Evolutionary conservation across 2,888 invertebrate species (phyloP).

Genomic region (Lasioglossum zephyrum): DNA sequence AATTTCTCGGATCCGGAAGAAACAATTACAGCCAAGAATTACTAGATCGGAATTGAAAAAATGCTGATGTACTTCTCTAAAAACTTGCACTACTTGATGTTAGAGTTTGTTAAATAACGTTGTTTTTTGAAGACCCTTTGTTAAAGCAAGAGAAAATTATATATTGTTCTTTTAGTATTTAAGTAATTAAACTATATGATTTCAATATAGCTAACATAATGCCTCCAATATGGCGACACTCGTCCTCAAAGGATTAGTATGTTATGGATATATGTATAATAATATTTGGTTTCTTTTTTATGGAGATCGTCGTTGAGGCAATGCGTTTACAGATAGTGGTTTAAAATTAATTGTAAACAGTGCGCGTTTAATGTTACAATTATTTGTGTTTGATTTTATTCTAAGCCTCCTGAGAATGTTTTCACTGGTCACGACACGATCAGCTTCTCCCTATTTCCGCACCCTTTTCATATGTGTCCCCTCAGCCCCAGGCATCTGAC

Average conservation of each 20-base stretch:
- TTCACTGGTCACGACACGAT: slow-evolving; percentile 56
- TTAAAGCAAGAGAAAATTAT: too few species aligned
- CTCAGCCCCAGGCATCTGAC: slow-evolving; percentile 56
- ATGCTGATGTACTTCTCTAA: too few species aligned
- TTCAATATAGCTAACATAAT: too few species aligned
- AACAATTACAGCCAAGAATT: too few species aligned
- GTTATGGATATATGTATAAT: not conserved
- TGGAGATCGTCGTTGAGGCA: not conserved
- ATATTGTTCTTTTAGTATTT: too few species aligned
- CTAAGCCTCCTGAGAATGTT: slow-evolving; percentile 68
- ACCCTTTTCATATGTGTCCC: slow-evolving; percentile 70
- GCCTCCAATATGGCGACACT: too few species aligned
- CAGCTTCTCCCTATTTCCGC: slow-evolving; percentile 55
- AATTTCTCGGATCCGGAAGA: too few species aligned
- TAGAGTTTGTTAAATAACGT: too few species aligned
- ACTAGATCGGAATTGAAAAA: too few species aligned
- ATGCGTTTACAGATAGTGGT: not conserved
- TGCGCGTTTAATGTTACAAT: slow-evolving; percentile 28
- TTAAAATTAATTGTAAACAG: not conserved
- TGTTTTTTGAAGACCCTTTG: too few species aligned
- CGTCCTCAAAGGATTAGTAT: not conserved
- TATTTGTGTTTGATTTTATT: slow-evolving; percentile 54
- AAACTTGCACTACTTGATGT: too few species aligned
- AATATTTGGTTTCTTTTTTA: not conserved
- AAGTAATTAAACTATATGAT: too few species aligned